phyloP scores from a whole-genome alignment of 2,113 vertebrate species.

The Psilopsiagon aymara region DNA sequence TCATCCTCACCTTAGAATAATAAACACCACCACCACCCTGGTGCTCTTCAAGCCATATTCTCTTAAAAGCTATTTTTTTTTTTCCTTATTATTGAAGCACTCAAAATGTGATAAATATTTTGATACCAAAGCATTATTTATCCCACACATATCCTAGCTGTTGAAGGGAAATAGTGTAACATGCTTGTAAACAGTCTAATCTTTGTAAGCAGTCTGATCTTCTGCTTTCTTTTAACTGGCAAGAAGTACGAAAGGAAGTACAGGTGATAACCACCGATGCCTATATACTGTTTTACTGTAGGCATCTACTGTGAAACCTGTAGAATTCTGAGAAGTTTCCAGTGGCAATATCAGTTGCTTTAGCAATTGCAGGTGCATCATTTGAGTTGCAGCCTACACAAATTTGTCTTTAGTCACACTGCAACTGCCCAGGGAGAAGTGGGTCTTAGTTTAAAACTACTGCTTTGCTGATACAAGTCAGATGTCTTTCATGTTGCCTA shows the following conservation, averaged over 20 bases:
- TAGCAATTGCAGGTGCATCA: not conserved
- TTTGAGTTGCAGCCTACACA: not conserved
- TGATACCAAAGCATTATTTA: not conserved
- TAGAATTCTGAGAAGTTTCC: not conserved
- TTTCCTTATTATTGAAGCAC: not conserved
- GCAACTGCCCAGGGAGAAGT: not conserved
- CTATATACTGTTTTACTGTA: not conserved
- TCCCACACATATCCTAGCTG: not conserved
- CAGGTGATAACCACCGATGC: not conserved
- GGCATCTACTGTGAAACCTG: not conserved
- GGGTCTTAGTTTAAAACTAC: not conserved
- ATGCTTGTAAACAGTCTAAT: not conserved
- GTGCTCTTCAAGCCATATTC: not conserved
- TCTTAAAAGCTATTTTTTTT: not conserved
- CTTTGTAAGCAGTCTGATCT: not conserved
- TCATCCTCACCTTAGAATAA: not conserved
- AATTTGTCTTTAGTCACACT: not conserved
- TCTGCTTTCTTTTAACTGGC: not conserved
- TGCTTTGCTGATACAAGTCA: not conserved
- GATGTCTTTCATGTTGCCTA: not conserved
- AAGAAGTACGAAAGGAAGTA: not conserved
- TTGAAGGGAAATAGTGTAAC: not conserved
- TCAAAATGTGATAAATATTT: not conserved
- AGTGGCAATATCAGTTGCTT: not conserved
- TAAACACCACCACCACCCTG: not conserved